phyloP scores from a whole-genome alignment of 2,888 invertebrate species.

The Caenorhabditis uteleia region DNA sequence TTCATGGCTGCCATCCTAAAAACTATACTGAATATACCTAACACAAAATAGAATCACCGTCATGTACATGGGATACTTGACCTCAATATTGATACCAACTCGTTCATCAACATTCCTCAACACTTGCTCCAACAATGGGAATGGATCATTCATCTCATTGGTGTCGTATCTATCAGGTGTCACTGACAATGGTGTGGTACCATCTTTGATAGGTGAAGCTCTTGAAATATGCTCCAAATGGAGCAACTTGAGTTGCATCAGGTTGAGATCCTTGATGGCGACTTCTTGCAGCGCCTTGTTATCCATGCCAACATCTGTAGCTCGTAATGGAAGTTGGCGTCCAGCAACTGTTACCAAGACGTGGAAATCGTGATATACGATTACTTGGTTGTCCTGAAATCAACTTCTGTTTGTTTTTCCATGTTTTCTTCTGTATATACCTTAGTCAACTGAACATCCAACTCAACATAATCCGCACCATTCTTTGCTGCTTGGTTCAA shows the following conservation, averaged over 20 bases:
- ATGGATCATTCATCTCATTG: constrained; percentile 75
- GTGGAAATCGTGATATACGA: constrained; percentile 95
- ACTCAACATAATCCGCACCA: constrained; percentile 96
- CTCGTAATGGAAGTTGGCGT: constrained; percentile 32
- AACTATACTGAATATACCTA: neutral
- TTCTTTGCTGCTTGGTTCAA: constrained; percentile 87
- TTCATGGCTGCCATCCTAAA: constrained; percentile 71
- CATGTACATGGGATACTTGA: constrained; percentile 89
- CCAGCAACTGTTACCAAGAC: constrained; percentile 78
- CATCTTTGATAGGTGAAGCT: constrained; percentile 83
- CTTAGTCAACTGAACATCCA: constrained; percentile 96
- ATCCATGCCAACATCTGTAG: constrained; percentile 22
- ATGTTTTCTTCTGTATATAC: constrained; percentile 11
- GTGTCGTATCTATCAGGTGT: constrained; percentile 49
- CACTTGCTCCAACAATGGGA: constrained; percentile 85
- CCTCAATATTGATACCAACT: constrained; percentile 94
- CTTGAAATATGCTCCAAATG: constrained; percentile 77
- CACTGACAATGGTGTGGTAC: constrained; percentile 24
- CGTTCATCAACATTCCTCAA: constrained; percentile 82
- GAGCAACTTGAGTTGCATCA: constrained; percentile 49
- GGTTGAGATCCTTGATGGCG: constrained; percentile 55
- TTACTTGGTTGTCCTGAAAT: constrained; percentile 75
- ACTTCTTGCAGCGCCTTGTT: constrained; percentile 45
- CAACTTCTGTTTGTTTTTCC: neutral
- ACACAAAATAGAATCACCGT: constrained; percentile 34